Evolutionary conservation across 2,113 vertebrate species (phyloP).

Genomic region (Chrysochloris asiatica): DNA sequence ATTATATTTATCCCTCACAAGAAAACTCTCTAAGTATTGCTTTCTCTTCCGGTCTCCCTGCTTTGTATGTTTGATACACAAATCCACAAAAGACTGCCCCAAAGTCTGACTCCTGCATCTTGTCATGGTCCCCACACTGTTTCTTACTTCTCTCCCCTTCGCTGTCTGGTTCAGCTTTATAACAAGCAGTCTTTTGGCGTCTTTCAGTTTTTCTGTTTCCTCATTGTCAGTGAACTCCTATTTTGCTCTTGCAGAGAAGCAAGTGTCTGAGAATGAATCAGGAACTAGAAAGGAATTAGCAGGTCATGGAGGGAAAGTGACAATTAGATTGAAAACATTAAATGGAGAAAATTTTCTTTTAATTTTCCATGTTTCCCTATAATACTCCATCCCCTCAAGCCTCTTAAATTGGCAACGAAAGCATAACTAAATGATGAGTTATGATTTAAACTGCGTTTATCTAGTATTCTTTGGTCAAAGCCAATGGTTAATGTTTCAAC

Average conservation of each 20-base stretch:
- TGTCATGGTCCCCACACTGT: background rate
- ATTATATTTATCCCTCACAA: background rate
- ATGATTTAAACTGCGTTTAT: background rate
- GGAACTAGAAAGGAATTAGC: background rate
- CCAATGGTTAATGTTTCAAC: too few relatives aligned
- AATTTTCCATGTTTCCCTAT: background rate
- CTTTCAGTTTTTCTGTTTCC: background rate
- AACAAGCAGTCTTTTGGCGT: background rate
- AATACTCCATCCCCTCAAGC: background rate
- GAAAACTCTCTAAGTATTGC: background rate
- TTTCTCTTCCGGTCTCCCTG: background rate
- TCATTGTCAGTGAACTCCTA: background rate
- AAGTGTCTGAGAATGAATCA: background rate
- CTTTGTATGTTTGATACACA: too few relatives aligned
- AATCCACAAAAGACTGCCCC: background rate
- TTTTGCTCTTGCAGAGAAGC: background rate
- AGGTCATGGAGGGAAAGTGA: background rate
- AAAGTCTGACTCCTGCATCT: background rate
- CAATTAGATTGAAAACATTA: background rate
- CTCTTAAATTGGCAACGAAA: too few relatives aligned
- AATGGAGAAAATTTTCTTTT: background rate
- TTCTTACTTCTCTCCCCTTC: background rate
- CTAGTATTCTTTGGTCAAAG: background rate
- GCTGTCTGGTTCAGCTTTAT: background rate
- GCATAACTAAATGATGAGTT: background rate